Percentiles rank a stretch among this genome's conserved stretches.
These are phyloP conservation scores for Dendrolimus punctatus DNA, from an alignment of 1,140 invertebrate genomes.

Conservation along the genomic window DNA sequence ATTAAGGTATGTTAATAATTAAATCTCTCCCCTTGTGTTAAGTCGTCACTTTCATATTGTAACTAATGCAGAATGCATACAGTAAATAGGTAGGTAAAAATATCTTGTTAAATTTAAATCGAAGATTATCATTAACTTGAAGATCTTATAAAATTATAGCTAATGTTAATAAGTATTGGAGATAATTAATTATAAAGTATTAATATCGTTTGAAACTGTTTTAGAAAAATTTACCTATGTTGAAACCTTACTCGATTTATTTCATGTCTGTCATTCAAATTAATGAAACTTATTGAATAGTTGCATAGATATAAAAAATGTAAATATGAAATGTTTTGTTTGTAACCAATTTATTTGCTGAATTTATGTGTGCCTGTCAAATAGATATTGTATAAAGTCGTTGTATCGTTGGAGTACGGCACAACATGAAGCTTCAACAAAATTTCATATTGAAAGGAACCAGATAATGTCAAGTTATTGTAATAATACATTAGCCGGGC, in stretches of 20 bases:
- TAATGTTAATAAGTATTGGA: constrained; percentile 68
- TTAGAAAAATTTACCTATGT: constrained; percentile 71
- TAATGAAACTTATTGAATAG: constrained; percentile 53
- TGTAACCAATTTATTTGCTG: constrained; percentile 54
- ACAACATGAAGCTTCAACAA: constrained; percentile 12
- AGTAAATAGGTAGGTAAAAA: constrained; percentile 64
- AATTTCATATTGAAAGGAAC: not conserved
- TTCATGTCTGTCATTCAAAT: constrained; percentile 52
- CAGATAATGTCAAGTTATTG: too few relatives aligned
- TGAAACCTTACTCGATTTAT: constrained; percentile 55
- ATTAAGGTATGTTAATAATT: constrained; percentile 49
- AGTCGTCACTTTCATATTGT: constrained; percentile 51
- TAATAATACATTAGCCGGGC: too few relatives aligned
- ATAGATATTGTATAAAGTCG: constrained; percentile 17
- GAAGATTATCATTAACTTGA: constrained; percentile 61
- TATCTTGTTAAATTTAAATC: constrained; percentile 67
- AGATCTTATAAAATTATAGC: constrained; percentile 65
- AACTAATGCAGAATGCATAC: constrained; percentile 33
- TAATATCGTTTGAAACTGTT: constrained; percentile 61
- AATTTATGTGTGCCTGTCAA: constrained; percentile 56
- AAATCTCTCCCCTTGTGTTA: constrained; percentile 51
- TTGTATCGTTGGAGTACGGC: constrained; percentile 15
- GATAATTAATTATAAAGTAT: constrained; percentile 57
- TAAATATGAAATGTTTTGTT: constrained; percentile 52
- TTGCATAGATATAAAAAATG: constrained; percentile 46